Conservation (phyloP, 2,113 vertebrate genomes). For the Cyphomyrus plagiostoma region DNA sequence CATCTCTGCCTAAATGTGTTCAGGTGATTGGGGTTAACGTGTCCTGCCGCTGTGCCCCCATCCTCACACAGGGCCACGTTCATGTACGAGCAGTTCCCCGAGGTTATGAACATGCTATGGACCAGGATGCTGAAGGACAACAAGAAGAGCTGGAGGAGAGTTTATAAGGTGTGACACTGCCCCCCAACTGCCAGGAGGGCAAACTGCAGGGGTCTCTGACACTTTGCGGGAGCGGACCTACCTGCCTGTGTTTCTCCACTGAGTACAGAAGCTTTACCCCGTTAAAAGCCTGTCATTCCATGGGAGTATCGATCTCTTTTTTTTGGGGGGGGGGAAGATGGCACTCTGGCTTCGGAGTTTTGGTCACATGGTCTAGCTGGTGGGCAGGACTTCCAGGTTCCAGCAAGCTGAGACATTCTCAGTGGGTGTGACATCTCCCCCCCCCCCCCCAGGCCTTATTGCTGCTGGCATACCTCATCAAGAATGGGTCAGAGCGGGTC, state of each 20-base stretch:
- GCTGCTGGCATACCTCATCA: constrained; percentile 92
- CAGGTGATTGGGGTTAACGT: not conserved
- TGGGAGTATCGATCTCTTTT: not conserved
- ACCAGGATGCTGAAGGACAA: constrained; percentile 94
- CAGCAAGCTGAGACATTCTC: not conserved
- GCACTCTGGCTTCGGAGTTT: not conserved
- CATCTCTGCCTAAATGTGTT: not conserved
- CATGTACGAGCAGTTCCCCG: constrained; percentile 98
- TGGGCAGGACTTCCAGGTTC: not conserved
- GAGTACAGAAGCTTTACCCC: not conserved
- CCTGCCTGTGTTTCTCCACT: not conserved
- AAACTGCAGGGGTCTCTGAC: not conserved
- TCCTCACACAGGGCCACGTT: constrained; percentile 66
- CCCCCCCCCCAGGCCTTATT: constrained; percentile 78
- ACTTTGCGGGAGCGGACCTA: not conserved
- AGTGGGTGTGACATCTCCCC: not conserved
- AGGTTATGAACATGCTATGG: constrained; percentile 99
- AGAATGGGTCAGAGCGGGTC: constrained; percentile 95
- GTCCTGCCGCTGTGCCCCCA: not conserved
- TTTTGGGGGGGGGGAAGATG: not conserved
- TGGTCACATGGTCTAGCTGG: not conserved
- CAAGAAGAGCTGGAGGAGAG: constrained; percentile 98
- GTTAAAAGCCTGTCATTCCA: not conserved
- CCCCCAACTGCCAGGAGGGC: not conserved
- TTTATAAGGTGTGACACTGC: constrained; percentile 81